Percentiles rank a stretch among this genome's conserved stretches.
Evolutionary conservation across 2,888 invertebrate species (phyloP).

Genomic region (Pheosia tremula): DNA sequence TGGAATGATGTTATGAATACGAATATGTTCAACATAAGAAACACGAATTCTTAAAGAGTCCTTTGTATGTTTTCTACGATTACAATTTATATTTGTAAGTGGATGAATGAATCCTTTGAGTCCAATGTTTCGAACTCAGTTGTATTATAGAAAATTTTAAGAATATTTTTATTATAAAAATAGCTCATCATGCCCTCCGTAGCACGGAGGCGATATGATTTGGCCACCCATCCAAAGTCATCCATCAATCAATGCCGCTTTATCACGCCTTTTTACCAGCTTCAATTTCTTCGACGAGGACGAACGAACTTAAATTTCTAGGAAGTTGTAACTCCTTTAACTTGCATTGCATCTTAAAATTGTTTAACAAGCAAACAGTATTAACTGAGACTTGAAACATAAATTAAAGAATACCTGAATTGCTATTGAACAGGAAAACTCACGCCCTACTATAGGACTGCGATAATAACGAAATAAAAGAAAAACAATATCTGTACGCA

Average conservation of each 20-base stretch:
- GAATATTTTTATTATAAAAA: background rate
- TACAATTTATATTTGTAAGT: constrained; percentile 28
- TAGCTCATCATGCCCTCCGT: background rate
- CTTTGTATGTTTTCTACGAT: constrained; percentile 30
- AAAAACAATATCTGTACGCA: too few species aligned
- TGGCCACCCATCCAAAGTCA: too few species aligned
- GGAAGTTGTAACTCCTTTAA: background rate
- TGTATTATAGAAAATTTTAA: background rate
- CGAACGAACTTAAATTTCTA: too few species aligned
- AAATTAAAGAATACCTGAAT: constrained; percentile 43
- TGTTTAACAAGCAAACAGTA: constrained; percentile 44
- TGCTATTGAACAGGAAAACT: constrained; percentile 39
- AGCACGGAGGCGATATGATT: background rate
- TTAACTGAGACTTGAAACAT: constrained; percentile 48
- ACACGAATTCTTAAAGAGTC: constrained; percentile 27
- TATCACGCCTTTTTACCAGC: too few species aligned
- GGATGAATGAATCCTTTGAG: constrained; percentile 36
- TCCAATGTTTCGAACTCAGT: constrained; percentile 13
- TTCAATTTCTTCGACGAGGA: too few species aligned
- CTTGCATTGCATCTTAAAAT: constrained; percentile 27
- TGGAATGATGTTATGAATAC: constrained; percentile 47
- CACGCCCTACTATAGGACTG: constrained; percentile 35
- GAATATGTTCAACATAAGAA: constrained; percentile 37
- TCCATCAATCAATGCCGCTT: too few species aligned
- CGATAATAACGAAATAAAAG: too few species aligned